Percentiles rank a stretch among this genome's conserved stretches.
These are phyloP conservation scores for Volucella bombylans DNA, from an alignment of 2,888 invertebrate species.

Conservation along the genomic window DNA sequence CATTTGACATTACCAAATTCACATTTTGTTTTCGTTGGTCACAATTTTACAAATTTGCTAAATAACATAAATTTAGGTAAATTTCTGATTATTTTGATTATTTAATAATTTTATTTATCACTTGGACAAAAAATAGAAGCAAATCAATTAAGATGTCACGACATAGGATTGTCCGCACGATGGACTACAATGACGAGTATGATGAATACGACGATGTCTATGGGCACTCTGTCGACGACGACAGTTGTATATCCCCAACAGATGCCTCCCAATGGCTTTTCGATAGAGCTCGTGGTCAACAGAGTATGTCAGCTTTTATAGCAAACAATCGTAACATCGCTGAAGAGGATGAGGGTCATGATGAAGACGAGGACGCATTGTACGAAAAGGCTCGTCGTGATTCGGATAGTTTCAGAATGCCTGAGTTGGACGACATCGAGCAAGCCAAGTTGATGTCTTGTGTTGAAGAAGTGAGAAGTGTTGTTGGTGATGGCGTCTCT, in stretches of 20 bases:
- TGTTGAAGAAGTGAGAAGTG: conserved; percentile 90
- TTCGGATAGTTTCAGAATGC: conserved; percentile 83
- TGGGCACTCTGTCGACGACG: conserved; percentile 97
- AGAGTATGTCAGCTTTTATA: conserved; percentile 90
- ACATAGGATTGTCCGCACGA: conserved; percentile 91
- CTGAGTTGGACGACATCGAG: conserved; percentile 86
- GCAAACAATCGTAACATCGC: conserved; percentile 86
- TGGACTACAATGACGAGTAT: conserved; percentile 94
- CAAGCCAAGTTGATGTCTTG: conserved; percentile 91
- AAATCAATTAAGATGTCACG: conserved; percentile 87
- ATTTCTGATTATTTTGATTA: neutral
- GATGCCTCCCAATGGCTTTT: conserved; percentile 93
- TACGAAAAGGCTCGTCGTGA: conserved; percentile 82
- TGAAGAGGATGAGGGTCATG: conserved; percentile 88
- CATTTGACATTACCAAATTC: conserved; percentile 36
- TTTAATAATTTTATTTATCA: neutral
- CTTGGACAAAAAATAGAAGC: conserved; percentile 5
- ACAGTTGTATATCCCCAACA: conserved; percentile 94
- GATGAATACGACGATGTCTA: conserved; percentile 93
- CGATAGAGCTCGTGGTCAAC: conserved; percentile 89
- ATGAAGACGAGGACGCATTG: conserved; percentile 83
- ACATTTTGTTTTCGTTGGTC: conserved; percentile 55
- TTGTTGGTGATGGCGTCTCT: conserved; percentile 89
- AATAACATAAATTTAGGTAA: conserved; percentile 37
- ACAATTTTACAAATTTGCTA: conserved; percentile 37